Evolutionary conservation across 2,797 vertebrate species (phyloP), one percentile per base, ranked within the genome.

Genomic region (Anas bernieri): DNA sequence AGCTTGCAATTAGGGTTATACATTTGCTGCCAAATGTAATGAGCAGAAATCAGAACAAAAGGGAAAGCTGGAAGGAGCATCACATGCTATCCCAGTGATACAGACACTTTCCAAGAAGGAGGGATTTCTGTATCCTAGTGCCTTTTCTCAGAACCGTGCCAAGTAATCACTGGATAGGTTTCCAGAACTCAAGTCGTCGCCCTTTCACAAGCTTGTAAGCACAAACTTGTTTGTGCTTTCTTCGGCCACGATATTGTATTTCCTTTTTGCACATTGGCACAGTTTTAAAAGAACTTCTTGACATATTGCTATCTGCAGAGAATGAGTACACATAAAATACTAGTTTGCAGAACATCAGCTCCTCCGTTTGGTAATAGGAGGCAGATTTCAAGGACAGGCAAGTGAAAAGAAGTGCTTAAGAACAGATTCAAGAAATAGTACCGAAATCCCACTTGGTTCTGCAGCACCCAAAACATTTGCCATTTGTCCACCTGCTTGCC

Each of bases 301-400:
- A 72, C 84, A 80, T 0, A 2, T 37, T 84, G 52, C 59, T 88
- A 72, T 52, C 67, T 80, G 86, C 66, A 77, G 39, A 89, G 72
- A 86, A 83, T 26, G 21, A 73, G 83, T 35, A 79, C 30, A 66
- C 64, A 70, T 35, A 64, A 74, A 85, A 58, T 28, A 58, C 48
- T 58, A 78, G 70, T 94, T 69, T 94, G 77, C 77, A 90, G 95
- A 96, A 93, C 92, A 93, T 95, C 92, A 96, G 96, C 95, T 95
- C 93, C 95, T 96, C 95, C 46, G 0, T 63, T 96, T 95, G 94
- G 93, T 78, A 91, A 86, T 21, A 91, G 14, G 80, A 76, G 68
- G 72, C 78, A 94, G 88, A 86, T 82, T 85, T 86, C 88, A 91
- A 91, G 76, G 88, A 82, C 67, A 90, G n/a, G 39, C 33, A 90